Base-by-base conservation (phyloP, 2,888 invertebrate species). In the Leucoma salicis region DNA sequence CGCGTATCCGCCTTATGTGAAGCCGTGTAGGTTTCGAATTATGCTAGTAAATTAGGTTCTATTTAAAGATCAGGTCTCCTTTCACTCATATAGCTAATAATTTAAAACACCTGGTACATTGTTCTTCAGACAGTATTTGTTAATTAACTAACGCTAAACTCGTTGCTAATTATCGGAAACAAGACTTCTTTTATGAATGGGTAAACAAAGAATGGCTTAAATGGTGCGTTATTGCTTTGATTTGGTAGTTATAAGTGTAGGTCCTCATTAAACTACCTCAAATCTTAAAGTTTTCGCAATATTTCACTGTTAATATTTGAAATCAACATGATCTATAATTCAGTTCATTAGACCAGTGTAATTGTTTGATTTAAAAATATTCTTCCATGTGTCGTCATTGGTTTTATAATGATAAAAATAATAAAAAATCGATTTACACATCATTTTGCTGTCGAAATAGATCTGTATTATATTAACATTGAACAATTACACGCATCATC, bases 1-100 rank as follows among this genome's bases (percentile, higher is more conserved):
- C 79, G 73, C 71, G 74, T 78, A 82, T 61, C 71, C 76, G 78
- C 76, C 74, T 77, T 72, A 62, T 69, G 61, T 58, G 53, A 55
- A 57, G 59, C 59, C 72, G 72, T 60, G 70, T 65, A n/a, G 62
- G 64, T 63, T 52, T 49, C 45, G 42, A 49, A 53, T 45, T 49
- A 63, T 53, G 57, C 48, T 46, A 42, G 45, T 63, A 57, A 68
- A 63, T 67, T 61, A 63, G 49, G 61, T 60, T 44, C 53, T 52
- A 63, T 62, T 67, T 59, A 58, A 64, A 65, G 61, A 41, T 35
- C 31, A 58, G 14, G 46, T 49, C 44, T 58, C 41, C 36, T 53
- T 48, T n/a, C n/a, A n/a, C n/a, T n/a, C 39, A 49, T 46, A 52
- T 44, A 48, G 21, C 21, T 21, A 5, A 8, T 1, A 21, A 3